These are phyloP conservation scores for Denticeps clupeoides DNA, from an alignment of 2,797 vertebrate species.

Conservation along the genomic window DNA sequence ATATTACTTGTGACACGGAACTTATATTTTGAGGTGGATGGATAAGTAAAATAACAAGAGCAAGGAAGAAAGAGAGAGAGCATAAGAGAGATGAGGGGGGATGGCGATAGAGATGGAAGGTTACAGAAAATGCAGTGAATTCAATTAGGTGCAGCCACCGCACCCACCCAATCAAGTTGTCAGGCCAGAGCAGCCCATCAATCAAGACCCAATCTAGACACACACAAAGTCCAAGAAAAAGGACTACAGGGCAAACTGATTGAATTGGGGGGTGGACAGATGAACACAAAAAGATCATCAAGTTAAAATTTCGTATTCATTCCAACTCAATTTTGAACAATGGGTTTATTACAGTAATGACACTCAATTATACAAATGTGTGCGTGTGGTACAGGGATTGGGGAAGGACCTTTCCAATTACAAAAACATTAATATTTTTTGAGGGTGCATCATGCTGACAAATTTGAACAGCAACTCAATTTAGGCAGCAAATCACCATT, in stretches of 20 bases:
- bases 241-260: too few relatives aligned
- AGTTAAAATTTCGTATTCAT: too few relatives aligned
- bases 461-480: slow-evolving; percentile 53
- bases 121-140: slow-evolving; percentile 9
- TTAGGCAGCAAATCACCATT: slow-evolving; percentile 38
- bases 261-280: neutral
- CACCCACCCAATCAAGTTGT: slow-evolving; percentile 13
- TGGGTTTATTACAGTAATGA: too few relatives aligned
- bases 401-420: too few relatives aligned
- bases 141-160: slow-evolving; percentile 15
- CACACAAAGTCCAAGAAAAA: neutral
- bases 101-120: neutral
- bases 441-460: too few relatives aligned
- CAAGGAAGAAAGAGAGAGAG: neutral
- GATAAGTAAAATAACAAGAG: neutral
- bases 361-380: too few relatives aligned
- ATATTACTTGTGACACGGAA: too few relatives aligned
- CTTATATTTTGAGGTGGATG: too few relatives aligned
- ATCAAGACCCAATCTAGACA: neutral
- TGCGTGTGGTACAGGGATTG: too few relatives aligned
- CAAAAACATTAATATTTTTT: too few relatives aligned
- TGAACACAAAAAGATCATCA: neutral
- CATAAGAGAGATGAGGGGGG: neutral
- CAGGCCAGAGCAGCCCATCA: slow-evolving; percentile 9
- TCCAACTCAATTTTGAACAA: too few relatives aligned